Base-by-base conservation (phyloP, 2,113 vertebrate genomes). In the Pongo abelii region DNA sequence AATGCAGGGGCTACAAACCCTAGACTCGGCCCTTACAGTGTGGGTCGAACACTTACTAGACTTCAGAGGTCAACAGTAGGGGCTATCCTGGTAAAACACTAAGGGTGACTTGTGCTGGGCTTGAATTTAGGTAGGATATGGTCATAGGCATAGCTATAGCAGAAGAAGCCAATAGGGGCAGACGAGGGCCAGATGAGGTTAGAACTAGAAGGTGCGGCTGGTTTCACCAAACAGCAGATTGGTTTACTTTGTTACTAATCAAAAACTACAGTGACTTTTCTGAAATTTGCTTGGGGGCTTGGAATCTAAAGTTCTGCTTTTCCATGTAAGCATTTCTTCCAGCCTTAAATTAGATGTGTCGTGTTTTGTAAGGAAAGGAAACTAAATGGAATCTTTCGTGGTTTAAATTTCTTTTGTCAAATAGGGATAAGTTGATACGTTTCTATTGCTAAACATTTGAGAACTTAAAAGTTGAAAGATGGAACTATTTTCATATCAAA, bases 401-500 rank as follows among this genome's bases (percentile, higher is more conserved):
- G 80, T 95, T 96, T 96, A 75, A 89, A 95, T 89, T 79, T 95
- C n/a, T 90, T 96, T 93, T 94, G 67, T 94, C 83, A 89, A 98
- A 85, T 38, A 97, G 69, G 88, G 46, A 97, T 85, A 96, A 55
- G 32, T 16, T 84, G 87, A 81, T 95, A 87, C 52, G 94, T 96
- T 97, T 96, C 97, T 94, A 90, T 77, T 95, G 90, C 90, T 97
- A 93, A 96, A 87, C 91, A 95, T 95, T 83, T 38, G 67, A 91
- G 91, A 94, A 96, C 23, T 90, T 93, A 94, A 87, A 89, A 95
- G 92, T 81, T 97, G 91, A 98, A 97, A 91, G 83, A 98, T 55
- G 67, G 61, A 96, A 94, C 95, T 97, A 97, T 98, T 98, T 98
- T 98, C 91, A 83, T 85, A 91, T 94, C 81, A 69, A 67, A 97